Conservation (phyloP, 2,888 invertebrate genomes). For the Ctenicera cuprea region DNA sequence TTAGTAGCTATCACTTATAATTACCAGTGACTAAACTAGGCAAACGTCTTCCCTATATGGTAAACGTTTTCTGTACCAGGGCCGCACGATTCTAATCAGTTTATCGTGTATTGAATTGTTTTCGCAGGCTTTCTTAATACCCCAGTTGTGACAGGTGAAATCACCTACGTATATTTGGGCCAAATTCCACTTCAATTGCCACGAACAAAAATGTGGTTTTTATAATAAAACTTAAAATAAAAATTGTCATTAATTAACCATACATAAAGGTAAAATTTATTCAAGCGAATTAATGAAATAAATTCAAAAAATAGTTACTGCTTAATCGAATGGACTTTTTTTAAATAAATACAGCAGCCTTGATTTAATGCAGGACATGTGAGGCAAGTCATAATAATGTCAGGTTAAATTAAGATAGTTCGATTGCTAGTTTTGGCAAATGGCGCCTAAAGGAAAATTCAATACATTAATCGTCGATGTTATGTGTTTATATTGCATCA, state of each 20-base stretch:
- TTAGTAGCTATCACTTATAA: constrained; percentile 61
- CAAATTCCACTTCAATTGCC: constrained; percentile 22
- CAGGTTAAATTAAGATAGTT: constrained; percentile 28
- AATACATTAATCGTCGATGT: constrained; percentile 10
- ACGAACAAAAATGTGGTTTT: constrained; percentile 6
- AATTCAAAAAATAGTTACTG: background rate
- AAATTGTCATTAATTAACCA: background rate
- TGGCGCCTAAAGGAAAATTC: constrained; percentile 11
- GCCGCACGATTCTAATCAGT: constrained; percentile 64
- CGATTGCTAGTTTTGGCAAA: constrained; percentile 23
- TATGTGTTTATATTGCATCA: constrained; percentile 11
- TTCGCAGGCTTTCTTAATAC: constrained; percentile 60
- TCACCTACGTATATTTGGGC: constrained; percentile 32
- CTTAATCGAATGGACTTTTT: background rate
- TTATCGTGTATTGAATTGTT: constrained; percentile 61
- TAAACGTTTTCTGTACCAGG: constrained; percentile 67
- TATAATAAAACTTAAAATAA: constrained; percentile 6
- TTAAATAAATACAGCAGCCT: background rate
- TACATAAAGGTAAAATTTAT: background rate
- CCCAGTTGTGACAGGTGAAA: constrained; percentile 37
- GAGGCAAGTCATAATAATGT: constrained; percentile 25
- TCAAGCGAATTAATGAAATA: constrained; percentile 8
- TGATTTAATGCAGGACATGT: constrained; percentile 8
- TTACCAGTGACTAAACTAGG: constrained; percentile 66
- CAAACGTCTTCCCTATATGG: constrained; percentile 70